phyloP scores from a whole-genome alignment of 2,888 invertebrate genomes.

The Lagria hirta region DNA sequence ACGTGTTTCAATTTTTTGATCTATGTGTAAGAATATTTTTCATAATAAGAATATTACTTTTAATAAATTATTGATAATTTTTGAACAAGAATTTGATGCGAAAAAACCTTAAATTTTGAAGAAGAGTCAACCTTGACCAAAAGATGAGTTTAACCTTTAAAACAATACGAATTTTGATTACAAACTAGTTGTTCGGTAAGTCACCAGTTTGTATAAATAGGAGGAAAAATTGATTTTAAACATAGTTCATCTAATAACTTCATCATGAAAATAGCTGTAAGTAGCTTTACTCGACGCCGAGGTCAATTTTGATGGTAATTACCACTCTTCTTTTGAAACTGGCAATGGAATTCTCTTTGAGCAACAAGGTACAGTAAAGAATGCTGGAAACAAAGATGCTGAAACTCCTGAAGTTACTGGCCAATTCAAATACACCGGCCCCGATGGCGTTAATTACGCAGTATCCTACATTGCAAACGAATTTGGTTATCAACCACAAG shows the following conservation, averaged over 20 bases:
- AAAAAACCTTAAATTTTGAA: conserved; percentile 26
- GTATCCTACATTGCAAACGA: conserved; percentile 33
- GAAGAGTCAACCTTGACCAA: conserved; percentile 24
- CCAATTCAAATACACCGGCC: conserved; percentile 35
- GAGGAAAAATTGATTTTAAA: conserved; percentile 11
- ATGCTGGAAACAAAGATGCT: conserved; percentile 41
- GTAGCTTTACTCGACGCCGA: conserved; percentile 49
- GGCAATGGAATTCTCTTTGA: conserved; percentile 55
- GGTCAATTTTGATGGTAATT: conserved; percentile 55
- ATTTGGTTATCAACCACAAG: conserved; percentile 33
- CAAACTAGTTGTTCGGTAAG: conserved; percentile 16
- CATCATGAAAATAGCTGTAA: conserved; percentile 20
- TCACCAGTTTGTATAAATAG: conserved; percentile 23
- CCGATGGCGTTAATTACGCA: conserved; percentile 31
- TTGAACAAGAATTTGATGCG: too few species aligned
- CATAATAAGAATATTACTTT: too few species aligned
- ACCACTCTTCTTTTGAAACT: conserved; percentile 55
- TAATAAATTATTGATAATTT: conserved; percentile 4
- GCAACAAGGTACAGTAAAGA: conserved; percentile 49
- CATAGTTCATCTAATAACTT: conserved; percentile 12
- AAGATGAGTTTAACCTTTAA: conserved; percentile 23
- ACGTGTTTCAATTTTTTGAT: too few species aligned
- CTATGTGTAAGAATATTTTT: too few species aligned
- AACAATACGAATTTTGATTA: conserved; percentile 23
- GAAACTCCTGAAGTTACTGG: conserved; percentile 36